phyloP scores from a whole-genome alignment of 64 coral and sea anemone genomes.

The Catalaphyllia jardinei region DNA sequence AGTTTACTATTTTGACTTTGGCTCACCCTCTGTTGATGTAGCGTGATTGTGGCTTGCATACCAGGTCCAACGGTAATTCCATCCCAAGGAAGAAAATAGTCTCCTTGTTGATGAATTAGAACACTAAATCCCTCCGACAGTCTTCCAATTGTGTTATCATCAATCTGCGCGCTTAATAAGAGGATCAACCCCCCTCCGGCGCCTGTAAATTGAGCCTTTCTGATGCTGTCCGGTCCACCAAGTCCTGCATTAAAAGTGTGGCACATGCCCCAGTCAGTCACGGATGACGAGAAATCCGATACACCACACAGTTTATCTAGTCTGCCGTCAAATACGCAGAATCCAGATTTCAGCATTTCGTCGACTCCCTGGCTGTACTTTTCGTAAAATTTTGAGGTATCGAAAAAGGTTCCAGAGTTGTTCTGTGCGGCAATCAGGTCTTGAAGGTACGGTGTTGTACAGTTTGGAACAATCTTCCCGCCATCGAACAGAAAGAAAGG shows the following conservation, averaged over 20 bases:
- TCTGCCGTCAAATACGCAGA: slow-evolving; percentile 20
- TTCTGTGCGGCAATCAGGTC: slow-evolving; percentile 18
- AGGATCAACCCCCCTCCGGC: slow-evolving; percentile 43
- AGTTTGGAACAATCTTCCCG: slow-evolving; percentile 24
- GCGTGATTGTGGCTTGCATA: slow-evolving; percentile 20
- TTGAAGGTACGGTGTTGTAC: not conserved
- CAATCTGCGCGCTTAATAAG: slow-evolving; percentile 17
- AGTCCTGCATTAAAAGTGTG: slow-evolving; percentile 57
- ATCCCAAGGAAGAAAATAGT: slow-evolving; percentile 40
- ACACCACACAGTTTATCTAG: not conserved
- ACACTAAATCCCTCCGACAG: slow-evolving; percentile 58
- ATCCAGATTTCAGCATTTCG: not conserved
- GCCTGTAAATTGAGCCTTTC: slow-evolving; percentile 12
- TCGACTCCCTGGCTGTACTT: slow-evolving; percentile 34
- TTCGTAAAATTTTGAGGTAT: slow-evolving; percentile 25
- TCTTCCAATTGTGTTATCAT: slow-evolving; percentile 41
- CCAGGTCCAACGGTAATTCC: slow-evolving; percentile 60
- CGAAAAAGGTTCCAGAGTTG: slow-evolving; percentile 12
- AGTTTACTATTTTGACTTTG: too few relatives aligned
- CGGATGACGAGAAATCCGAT: slow-evolving; percentile 30
- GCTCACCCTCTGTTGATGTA: slow-evolving; percentile 60
- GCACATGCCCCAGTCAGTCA: slow-evolving; percentile 58
- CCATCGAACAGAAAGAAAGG: not conserved
- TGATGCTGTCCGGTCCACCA: slow-evolving; percentile 12
- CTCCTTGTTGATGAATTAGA: slow-evolving; percentile 49